Percentiles rank a stretch among this genome's conserved stretches.
Conservation (phyloP, 2,797 vertebrate genomes). For the Tokudaia tokunoshimensis region DNA sequence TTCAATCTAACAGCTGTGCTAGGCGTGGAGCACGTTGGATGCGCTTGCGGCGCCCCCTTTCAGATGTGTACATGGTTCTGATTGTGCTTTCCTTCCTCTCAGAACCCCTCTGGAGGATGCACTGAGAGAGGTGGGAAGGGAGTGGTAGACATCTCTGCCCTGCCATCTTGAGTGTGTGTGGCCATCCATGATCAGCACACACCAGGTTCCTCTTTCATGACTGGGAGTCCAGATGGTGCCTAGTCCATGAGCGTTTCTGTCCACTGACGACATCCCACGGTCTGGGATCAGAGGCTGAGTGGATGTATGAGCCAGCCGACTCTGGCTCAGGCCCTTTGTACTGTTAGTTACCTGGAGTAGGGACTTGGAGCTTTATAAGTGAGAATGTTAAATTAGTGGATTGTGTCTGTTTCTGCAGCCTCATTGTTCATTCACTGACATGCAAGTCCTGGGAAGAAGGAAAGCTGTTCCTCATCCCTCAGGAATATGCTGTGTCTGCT, state of each 20-base stretch:
- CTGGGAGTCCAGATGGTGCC: too few relatives aligned
- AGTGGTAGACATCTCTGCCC: not conserved
- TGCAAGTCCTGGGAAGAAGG: not conserved
- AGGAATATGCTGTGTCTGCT: not conserved
- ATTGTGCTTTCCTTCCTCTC: not conserved
- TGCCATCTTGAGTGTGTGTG: not conserved
- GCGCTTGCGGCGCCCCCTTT: not conserved
- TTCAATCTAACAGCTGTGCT: conserved; percentile 10
- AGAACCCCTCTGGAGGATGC: not conserved
- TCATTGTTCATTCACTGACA: not conserved
- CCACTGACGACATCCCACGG: not conserved
- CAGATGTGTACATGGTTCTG: not conserved
- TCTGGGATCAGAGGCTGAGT: not conserved
- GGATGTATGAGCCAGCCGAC: accelerated
- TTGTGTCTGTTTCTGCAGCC: not conserved
- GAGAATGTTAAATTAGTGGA: not conserved
- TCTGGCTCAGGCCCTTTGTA: not conserved
- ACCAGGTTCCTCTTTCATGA: not conserved
- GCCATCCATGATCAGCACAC: accelerated
- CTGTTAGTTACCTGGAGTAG: not conserved
- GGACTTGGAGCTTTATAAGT: not conserved
- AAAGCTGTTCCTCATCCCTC: not conserved
- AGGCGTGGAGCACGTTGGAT: not conserved
- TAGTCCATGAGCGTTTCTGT: accelerated
- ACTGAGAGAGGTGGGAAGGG: accelerated